Evolutionary conservation across 2,797 vertebrate species (phyloP).

Genomic region (Notamacropus eugenii): DNA sequence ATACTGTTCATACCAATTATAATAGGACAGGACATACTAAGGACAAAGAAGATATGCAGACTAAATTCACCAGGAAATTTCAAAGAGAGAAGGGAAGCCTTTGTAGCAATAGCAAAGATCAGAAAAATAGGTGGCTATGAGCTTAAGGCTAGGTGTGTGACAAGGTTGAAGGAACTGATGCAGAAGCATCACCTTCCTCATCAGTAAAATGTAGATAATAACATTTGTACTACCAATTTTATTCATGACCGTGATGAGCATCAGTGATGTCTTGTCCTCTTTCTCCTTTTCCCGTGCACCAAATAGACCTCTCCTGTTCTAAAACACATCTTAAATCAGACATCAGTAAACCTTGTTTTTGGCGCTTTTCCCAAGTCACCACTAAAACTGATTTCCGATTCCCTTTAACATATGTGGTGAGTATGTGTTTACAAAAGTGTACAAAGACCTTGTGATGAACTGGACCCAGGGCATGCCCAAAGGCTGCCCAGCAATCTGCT

Average conservation of each 20-base stretch:
- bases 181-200: neutral
- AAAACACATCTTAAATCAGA: neutral
- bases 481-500: neutral
- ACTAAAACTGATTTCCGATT: neutral
- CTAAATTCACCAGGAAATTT: neutral
- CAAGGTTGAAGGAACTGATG: neutral
- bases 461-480: neutral
- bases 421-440: neutral
- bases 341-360: neutral
- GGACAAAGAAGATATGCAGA: neutral
- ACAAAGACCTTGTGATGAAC: neutral
- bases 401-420: neutral
- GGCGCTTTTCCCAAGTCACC: neutral
- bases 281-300: neutral
- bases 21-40: neutral
- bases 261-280: neutral
- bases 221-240: neutral
- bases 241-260: neutral
- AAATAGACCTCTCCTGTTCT: neutral
- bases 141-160: neutral
- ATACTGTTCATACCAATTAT: neutral
- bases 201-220: neutral
- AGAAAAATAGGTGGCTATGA: neutral
- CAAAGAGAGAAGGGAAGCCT: neutral
- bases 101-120: neutral